phyloP scores from a whole-genome alignment of 2,797 vertebrate species.

The Hylomyscus alleni region DNA sequence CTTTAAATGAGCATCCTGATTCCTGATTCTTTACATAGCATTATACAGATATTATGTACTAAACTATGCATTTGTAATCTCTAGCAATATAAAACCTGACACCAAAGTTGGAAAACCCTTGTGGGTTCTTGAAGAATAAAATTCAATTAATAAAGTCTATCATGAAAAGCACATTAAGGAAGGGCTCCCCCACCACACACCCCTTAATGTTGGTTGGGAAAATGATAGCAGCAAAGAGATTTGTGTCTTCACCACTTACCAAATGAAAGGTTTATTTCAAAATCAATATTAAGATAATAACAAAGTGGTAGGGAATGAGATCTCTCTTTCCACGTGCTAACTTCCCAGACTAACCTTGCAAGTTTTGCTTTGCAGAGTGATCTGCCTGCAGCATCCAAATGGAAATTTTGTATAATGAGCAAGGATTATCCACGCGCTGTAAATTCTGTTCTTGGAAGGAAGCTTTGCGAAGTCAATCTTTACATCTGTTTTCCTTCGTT shows the following conservation, averaged over 20 bases:
- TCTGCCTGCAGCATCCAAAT: slow-evolving; percentile 7
- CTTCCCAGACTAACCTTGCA: background rate
- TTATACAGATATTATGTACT: background rate
- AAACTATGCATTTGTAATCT: slow-evolving; percentile 39
- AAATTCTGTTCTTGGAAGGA: slow-evolving; percentile 39
- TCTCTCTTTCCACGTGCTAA: background rate
- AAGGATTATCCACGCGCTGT: background rate
- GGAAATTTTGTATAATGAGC: slow-evolving; percentile 41
- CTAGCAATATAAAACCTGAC: slow-evolving; percentile 27
- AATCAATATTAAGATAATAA: slow-evolving; percentile 55
- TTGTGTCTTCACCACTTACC: background rate
- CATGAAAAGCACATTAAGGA: background rate
- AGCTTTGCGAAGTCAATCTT: background rate
- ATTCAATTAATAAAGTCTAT: slow-evolving; percentile 52
- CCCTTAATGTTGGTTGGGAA: slow-evolving; percentile 21
- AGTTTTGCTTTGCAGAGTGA: background rate
- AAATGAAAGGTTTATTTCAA: slow-evolving; percentile 14
- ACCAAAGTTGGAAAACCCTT: slow-evolving; percentile 21
- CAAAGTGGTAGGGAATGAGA: background rate
- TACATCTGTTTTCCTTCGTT: slow-evolving; percentile 31
- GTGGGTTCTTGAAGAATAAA: background rate
- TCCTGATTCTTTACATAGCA: background rate
- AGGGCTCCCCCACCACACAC: background rate
- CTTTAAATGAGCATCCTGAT: slow-evolving; percentile 20
- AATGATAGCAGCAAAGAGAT: background rate